phyloP scores from a whole-genome alignment of 2,888 invertebrate genomes.

The Trisateles emortualis region DNA sequence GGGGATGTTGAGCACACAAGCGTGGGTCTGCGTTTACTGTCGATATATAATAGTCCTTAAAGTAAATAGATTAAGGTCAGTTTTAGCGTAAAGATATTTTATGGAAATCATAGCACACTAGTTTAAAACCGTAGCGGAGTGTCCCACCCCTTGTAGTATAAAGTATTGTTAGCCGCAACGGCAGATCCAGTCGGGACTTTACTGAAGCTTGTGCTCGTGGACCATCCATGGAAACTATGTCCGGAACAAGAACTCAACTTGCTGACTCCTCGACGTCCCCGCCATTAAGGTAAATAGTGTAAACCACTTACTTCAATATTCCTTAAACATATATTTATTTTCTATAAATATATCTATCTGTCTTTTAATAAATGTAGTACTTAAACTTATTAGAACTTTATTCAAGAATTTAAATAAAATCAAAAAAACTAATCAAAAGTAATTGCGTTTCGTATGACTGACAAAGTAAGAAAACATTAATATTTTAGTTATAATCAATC shows the following conservation, averaged over 20 bases:
- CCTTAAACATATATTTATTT: too few species aligned
- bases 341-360: too few species aligned
- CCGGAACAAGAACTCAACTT: constrained; percentile 86
- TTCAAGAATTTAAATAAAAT: too few species aligned
- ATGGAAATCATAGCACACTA: constrained; percentile 38
- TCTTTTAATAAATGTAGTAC: too few species aligned
- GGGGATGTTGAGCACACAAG: constrained; percentile 53
- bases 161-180: constrained; percentile 59
- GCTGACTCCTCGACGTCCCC: constrained; percentile 91
- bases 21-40: constrained; percentile 11
- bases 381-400: too few species aligned
- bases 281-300: constrained; percentile 85
- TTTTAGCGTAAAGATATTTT: constrained; percentile 9
- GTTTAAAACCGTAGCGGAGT: constrained; percentile 43
- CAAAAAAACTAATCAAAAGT: too few species aligned
- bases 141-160: constrained; percentile 71
- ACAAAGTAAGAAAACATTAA: too few species aligned
- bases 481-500: too few species aligned
- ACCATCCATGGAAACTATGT: constrained; percentile 55
- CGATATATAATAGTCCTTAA: constrained; percentile 53
- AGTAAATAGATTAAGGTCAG: constrained; percentile 23
- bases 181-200: constrained; percentile 57
- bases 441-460: too few species aligned
- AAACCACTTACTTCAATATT: too few species aligned
- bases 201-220: constrained; percentile 37